A percentile compares a stretch with the other conserved stretches of the same genome.
Evolutionary conservation across 2,113 vertebrate genomes (phyloP).

Genomic region (Bufo bufo): DNA sequence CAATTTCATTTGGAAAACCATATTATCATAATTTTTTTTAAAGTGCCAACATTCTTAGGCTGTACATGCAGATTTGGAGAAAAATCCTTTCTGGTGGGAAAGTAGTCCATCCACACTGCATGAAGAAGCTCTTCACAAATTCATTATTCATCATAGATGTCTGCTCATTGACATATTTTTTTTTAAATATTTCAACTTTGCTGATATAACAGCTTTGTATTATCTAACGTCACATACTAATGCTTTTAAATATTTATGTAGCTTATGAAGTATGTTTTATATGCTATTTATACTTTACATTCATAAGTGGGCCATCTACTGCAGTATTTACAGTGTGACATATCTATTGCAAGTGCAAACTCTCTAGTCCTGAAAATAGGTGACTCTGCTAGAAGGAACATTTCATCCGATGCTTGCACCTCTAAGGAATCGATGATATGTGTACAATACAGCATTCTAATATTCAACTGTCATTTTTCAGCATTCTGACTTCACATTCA

Average conservation of each 20-base stretch:
- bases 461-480: slow-evolving; percentile 24
- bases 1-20: not conserved
- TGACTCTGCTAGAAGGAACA: slow-evolving; percentile 20
- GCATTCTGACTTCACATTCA: slow-evolving; percentile 61
- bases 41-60: not conserved
- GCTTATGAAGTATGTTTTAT: slow-evolving; percentile 18
- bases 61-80: not conserved
- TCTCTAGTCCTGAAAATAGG: slow-evolving; percentile 20
- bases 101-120: not conserved
- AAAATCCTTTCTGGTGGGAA: not conserved
- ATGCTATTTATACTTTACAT: slow-evolving; percentile 49
- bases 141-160: not conserved
- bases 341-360: slow-evolving; percentile 35
- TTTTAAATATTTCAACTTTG: not conserved
- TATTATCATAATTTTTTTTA: not conserved
- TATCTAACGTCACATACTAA: not conserved
- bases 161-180: not conserved
- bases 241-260: slow-evolving; percentile 1
- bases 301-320: slow-evolving; percentile 48
- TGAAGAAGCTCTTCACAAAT: not conserved
- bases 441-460: slow-evolving; percentile 26
- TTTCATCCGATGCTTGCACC: slow-evolving; percentile 12
- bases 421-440: slow-evolving; percentile 25
- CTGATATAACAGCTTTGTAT: not conserved
- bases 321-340: slow-evolving; percentile 46